Evolutionary conservation across 92 coral and sea anemone species (phyloP).

Genomic region (Epizoanthus rinbou): DNA sequence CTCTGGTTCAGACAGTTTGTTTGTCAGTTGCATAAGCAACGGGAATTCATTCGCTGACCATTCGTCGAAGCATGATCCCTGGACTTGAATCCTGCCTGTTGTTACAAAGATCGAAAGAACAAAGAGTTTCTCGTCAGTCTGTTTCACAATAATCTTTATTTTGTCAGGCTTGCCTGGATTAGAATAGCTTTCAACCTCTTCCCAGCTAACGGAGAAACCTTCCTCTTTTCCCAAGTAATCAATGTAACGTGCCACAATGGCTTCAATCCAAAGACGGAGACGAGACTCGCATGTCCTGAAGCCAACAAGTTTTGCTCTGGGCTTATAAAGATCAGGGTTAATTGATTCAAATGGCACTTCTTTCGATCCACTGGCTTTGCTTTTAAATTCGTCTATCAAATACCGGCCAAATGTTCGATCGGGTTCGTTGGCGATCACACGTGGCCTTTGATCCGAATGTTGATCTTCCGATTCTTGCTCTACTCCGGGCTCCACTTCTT

Average conservation of each 20-base stretch:
- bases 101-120: constrained; percentile 43
- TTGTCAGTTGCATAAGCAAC: constrained; percentile 21
- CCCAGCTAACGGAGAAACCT: constrained; percentile 23
- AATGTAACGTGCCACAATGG: constrained; percentile 39
- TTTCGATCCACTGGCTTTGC: constrained; percentile 36
- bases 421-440: constrained; percentile 39
- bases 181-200: constrained; percentile 31
- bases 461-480: background rate
- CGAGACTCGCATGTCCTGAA: constrained; percentile 46
- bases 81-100: constrained; percentile 32
- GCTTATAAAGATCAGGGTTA: constrained; percentile 39
- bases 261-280: constrained; percentile 35
- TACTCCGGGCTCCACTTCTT: constrained; percentile 15
- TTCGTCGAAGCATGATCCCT: constrained; percentile 29
- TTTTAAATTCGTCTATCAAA: constrained; percentile 39
- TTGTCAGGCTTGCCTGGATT: constrained; percentile 42
- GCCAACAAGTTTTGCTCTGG: constrained; percentile 45
- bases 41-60: constrained; percentile 51
- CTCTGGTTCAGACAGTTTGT: background rate
- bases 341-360: constrained; percentile 45
- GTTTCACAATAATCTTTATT: constrained; percentile 1
- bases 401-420: constrained; percentile 44
- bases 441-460: background rate
- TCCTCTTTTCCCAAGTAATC: constrained; percentile 10
- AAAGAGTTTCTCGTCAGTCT: constrained; percentile 36